A percentile compares a stretch with the other conserved stretches of the same genome.
Conservation (phyloP, 2,797 vertebrate species). For the Netta rufina region DNA sequence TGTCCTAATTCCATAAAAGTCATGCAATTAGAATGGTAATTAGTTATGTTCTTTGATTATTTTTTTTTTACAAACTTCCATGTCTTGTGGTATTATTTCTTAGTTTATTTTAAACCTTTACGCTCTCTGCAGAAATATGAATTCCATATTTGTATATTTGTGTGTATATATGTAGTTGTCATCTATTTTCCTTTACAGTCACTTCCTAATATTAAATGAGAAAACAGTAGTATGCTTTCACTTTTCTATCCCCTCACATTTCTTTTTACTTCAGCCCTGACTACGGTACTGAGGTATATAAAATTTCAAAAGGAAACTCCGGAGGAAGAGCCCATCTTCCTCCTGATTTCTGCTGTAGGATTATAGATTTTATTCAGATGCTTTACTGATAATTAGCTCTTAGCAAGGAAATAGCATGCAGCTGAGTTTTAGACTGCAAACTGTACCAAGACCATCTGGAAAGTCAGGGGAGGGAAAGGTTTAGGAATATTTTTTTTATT, state of each 20-base stretch:
- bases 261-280: background rate
- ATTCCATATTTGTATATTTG: background rate
- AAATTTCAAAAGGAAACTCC: background rate
- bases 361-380: background rate
- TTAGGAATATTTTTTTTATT: background rate
- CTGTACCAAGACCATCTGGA: background rate
- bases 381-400: background rate
- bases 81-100: background rate
- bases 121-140: background rate
- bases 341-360: background rate
- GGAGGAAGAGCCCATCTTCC: background rate
- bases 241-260: background rate
- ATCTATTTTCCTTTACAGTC: background rate
- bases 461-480: background rate
- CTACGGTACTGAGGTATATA: background rate
- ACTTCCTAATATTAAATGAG: background rate
- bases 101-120: background rate
- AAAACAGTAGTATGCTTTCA: background rate
- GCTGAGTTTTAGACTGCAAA: slow-evolving; percentile 41
- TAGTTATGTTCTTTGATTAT: background rate
- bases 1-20: background rate
- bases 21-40: background rate
- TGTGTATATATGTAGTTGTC: background rate
- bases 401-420: slow-evolving; percentile 16
- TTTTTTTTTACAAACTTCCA: background rate